Percentiles rank a stretch among this genome's conserved stretches.
phyloP scores from a whole-genome alignment of 2,113 vertebrate genomes.

The Lipophrys pholis region DNA sequence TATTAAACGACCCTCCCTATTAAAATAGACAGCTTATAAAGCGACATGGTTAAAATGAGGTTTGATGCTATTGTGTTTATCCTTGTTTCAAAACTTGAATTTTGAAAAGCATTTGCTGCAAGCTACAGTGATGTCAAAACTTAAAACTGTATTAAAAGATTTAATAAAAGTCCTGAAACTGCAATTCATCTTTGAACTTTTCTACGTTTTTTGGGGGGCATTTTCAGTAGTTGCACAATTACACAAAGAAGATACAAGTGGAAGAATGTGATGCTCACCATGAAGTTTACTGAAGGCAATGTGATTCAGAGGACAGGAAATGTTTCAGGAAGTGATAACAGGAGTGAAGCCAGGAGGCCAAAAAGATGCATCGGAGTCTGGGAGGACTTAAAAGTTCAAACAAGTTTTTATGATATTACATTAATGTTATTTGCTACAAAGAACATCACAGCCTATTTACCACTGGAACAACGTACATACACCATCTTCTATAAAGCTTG shows the following conservation, averaged over 20 bases:
- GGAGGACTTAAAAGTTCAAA: background rate
- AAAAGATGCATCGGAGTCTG: background rate
- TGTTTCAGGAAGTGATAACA: no score
- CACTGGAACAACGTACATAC: no score
- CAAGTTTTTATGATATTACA: no score
- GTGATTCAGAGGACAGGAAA: background rate
- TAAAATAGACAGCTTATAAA: conserved; percentile 10
- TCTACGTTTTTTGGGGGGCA: no score
- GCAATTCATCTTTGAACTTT: no score
- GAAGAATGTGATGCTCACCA: background rate
- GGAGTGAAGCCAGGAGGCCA: no score
- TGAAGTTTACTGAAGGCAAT: background rate
- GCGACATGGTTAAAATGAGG: background rate
- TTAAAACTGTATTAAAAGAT: conserved; percentile 13
- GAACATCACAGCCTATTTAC: no score
- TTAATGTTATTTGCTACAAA: no score
- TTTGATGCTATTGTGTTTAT: background rate
- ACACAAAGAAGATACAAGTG: background rate
- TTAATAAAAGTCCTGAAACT: conserved; percentile 25
- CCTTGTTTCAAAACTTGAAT: conserved; percentile 5
- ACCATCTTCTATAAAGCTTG: no score
- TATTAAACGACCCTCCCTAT: background rate
- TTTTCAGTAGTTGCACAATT: no score
- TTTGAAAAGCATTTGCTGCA: conserved; percentile 2
- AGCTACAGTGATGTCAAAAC: conserved; percentile 6